These are phyloP conservation scores for Eulemur albifrons DNA, from an alignment of 2,797 vertebrate species.

Conservation along the genomic window DNA sequence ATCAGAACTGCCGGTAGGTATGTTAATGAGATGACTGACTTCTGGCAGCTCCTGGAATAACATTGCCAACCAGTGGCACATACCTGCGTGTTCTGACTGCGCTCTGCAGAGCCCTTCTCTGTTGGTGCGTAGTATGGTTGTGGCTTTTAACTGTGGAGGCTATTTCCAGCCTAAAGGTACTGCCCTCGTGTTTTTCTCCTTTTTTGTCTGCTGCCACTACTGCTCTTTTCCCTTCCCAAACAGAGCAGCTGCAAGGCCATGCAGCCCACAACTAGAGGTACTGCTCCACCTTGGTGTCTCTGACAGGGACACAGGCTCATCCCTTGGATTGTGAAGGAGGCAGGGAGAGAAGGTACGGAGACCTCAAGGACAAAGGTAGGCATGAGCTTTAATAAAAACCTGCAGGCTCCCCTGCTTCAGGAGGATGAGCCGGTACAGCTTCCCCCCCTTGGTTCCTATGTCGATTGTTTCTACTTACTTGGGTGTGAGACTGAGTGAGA, in stretches of 20 bases:
- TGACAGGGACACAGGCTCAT: background rate
- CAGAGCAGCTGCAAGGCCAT: background rate
- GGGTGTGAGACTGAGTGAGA: conserved; percentile 64
- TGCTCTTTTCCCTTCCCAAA: background rate
- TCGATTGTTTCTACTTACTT: conserved; percentile 31
- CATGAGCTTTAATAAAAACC: background rate
- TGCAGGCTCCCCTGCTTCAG: background rate
- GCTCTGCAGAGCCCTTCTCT: background rate
- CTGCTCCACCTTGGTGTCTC: background rate
- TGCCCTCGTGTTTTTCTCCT: background rate
- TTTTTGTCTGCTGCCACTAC: background rate
- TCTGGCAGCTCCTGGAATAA: background rate
- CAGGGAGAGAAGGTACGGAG: background rate
- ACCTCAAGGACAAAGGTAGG: background rate
- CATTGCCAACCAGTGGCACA: background rate
- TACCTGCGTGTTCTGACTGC: background rate
- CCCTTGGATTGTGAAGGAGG: background rate
- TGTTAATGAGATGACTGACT: background rate
- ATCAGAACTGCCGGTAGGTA: background rate
- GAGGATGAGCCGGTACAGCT: background rate
- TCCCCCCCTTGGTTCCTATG: background rate
- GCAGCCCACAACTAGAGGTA: background rate
- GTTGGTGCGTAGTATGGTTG: background rate
- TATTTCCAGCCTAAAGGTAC: background rate
- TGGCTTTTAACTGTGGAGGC: background rate